Base-by-base conservation (phyloP, 2,888 invertebrate genomes). In the Lutraria lutraria region DNA sequence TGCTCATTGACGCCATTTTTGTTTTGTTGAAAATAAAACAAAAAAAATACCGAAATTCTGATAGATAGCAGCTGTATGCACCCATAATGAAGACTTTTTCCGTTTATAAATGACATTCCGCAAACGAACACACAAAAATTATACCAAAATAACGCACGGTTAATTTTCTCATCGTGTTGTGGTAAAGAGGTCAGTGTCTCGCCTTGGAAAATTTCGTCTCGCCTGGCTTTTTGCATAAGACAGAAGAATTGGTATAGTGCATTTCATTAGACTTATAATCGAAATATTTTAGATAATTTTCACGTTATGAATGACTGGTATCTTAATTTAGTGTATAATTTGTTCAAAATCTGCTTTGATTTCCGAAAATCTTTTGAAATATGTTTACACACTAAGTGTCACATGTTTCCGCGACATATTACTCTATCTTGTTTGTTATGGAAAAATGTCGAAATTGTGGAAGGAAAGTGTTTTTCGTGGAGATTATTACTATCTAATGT, bases 171-270 rank as follows among this genome's bases (percentile, higher is more conserved):
- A 29, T n/a, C 56, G 16, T 81, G 12, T 31, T 43, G 83, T 80
- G 80, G 63, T 60, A 88, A 83, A 56, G 85, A 85, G 91, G 89
- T 88, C 91, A 90, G 83, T 91, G 91, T 91, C 91, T 91, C 91
- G 91, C 91, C 91, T 91, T 85, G 79, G 79, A 87, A 86, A 80
- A 68, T 87, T 90, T 90, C 86, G 92, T 92, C 90, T 92, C 92
- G 90, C 92, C 90, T 91, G 92, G 88, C 85, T 89, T 83, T 76
- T 52, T 56, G 83, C 82, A 76, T 87, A 82, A 76, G 53, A 72
- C 34, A 34, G 79, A 60, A 72, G 72, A 72, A 60, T 6, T 60
- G 82, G 87, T 83, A 87, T 60, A 34, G 10, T 56, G 34, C 43
- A 43, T 34, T 82, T 82, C 25, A 15, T 83, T 25, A 16, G 53